phyloP scores from a whole-genome alignment of 2,888 invertebrate species.

The Lomographa bimaculata region DNA sequence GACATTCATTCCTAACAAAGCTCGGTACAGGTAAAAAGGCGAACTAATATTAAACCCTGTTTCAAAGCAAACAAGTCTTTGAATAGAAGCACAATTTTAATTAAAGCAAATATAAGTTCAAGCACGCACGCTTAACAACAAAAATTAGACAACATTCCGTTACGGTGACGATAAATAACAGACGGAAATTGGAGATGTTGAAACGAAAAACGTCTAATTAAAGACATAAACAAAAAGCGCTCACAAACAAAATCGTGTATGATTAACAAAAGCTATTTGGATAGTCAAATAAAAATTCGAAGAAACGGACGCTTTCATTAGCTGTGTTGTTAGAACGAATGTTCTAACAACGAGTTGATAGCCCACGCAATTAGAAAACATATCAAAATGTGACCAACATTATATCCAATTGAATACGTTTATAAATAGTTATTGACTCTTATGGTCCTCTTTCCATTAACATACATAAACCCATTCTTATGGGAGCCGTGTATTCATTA shows the following conservation, averaged over 20 bases:
- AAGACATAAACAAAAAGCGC: slow-evolving; percentile 45
- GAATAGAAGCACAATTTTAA: slow-evolving; percentile 57
- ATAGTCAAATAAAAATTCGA: slow-evolving; percentile 45
- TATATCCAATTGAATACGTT: slow-evolving; percentile 48
- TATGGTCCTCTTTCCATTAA: slow-evolving; percentile 51
- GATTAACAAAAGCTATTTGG: slow-evolving; percentile 48
- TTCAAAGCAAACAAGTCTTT: slow-evolving; percentile 57
- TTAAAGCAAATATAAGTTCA: slow-evolving; percentile 56
- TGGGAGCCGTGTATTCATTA: slow-evolving; percentile 48
- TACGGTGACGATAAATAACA: slow-evolving; percentile 36
- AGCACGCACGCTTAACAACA: slow-evolving; percentile 41
- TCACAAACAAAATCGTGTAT: slow-evolving; percentile 42
- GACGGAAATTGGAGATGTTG: slow-evolving; percentile 45
- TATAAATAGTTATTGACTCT: slow-evolving; percentile 54
- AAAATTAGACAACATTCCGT: slow-evolving; percentile 48
- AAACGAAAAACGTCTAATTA: slow-evolving; percentile 48
- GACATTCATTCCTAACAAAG: slow-evolving; percentile 64
- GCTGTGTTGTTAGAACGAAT: slow-evolving; percentile 39
- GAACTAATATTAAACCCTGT: slow-evolving; percentile 60
- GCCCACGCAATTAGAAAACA: slow-evolving; percentile 43
- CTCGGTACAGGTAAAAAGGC: too few species aligned
- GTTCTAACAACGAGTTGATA: slow-evolving; percentile 40
- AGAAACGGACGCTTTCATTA: slow-evolving; percentile 48
- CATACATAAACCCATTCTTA: slow-evolving; percentile 55
- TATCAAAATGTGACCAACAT: slow-evolving; percentile 47